phyloP scores from a whole-genome alignment of 2,888 invertebrate genomes.

The Chrysodeixis includens region DNA sequence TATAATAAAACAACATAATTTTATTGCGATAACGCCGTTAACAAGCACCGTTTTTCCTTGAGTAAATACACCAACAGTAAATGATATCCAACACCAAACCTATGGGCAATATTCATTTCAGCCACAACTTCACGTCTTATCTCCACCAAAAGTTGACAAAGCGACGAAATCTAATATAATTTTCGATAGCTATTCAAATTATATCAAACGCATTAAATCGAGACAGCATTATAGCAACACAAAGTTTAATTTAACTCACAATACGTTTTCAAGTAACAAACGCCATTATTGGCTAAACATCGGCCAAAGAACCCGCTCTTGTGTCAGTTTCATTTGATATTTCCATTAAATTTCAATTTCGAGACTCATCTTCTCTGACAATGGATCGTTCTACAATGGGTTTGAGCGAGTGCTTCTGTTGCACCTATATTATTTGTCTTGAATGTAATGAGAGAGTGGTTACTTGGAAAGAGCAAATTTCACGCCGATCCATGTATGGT shows the following conservation, averaged over 20 bases:
- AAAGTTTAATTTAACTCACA: constrained; percentile 69
- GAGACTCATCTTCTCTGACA: constrained; percentile 70
- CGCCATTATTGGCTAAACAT: constrained; percentile 70
- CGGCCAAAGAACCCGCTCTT: constrained; percentile 65
- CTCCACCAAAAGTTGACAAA: constrained; percentile 36
- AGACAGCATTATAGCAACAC: constrained; percentile 57
- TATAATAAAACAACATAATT: too few relatives aligned
- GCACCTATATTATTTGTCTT: constrained; percentile 53
- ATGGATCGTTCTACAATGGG: constrained; percentile 44
- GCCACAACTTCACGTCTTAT: constrained; percentile 20
- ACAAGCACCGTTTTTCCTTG: too few relatives aligned
- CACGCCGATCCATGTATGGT: constrained; percentile 68
- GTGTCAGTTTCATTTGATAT: constrained; percentile 78
- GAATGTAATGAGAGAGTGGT: constrained; percentile 62
- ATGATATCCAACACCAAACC: not conserved
- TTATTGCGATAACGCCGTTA: too few relatives aligned
- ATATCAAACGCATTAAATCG: constrained; percentile 58
- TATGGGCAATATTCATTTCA: constrained; percentile 10
- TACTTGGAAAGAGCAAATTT: constrained; percentile 76
- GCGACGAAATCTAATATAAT: constrained; percentile 54
- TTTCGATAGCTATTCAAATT: constrained; percentile 48
- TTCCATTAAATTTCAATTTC: constrained; percentile 81
- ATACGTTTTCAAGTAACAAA: constrained; percentile 68
- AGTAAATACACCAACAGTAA: not conserved
- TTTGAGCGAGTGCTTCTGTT: constrained; percentile 63